Evolutionary conservation across 2,888 invertebrate species (phyloP).

Genomic region (Melikaiella ostensackeni): DNA sequence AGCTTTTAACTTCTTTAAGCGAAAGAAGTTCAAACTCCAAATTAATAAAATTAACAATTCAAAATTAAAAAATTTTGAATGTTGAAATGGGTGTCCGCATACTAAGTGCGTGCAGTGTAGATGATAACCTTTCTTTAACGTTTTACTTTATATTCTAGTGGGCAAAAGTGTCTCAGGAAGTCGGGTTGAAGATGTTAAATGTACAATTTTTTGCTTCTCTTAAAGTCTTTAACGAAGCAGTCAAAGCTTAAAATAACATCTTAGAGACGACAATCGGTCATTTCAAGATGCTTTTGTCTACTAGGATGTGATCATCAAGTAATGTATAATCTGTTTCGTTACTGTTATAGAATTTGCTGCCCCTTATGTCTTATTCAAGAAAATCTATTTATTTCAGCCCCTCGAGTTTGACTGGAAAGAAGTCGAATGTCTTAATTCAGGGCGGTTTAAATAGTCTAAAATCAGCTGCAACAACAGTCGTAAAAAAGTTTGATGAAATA

Average conservation of each 20-base stretch:
- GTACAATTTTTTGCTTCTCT: too few relatives aligned
- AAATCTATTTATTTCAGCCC: conserved; percentile 80
- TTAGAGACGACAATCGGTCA: neutral
- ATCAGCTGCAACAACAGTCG: conserved; percentile 90
- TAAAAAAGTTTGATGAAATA: conserved; percentile 93
- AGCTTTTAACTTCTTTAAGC: too few relatives aligned
- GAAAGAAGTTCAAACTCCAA: too few relatives aligned
- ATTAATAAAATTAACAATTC: too few relatives aligned
- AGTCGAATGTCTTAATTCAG: conserved; percentile 91
- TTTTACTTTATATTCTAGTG: too few relatives aligned
- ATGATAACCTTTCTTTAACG: too few relatives aligned
- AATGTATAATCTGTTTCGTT: neutral
- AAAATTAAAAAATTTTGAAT: too few relatives aligned
- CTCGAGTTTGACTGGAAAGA: conserved; percentile 89
- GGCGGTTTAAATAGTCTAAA: conserved; percentile 92
- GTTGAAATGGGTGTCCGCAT: too few relatives aligned
- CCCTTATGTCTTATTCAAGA: neutral
- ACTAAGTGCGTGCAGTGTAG: too few relatives aligned
- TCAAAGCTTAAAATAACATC: neutral
- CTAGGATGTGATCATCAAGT: neutral
- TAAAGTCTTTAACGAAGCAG: too few relatives aligned
- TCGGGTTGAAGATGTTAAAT: too few relatives aligned
- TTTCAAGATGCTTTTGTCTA: conserved; percentile 41
- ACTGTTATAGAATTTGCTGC: neutral
- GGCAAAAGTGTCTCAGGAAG: too few relatives aligned